Conservation (phyloP, 1,140 invertebrate genomes). For the Venturia canescens region DNA sequence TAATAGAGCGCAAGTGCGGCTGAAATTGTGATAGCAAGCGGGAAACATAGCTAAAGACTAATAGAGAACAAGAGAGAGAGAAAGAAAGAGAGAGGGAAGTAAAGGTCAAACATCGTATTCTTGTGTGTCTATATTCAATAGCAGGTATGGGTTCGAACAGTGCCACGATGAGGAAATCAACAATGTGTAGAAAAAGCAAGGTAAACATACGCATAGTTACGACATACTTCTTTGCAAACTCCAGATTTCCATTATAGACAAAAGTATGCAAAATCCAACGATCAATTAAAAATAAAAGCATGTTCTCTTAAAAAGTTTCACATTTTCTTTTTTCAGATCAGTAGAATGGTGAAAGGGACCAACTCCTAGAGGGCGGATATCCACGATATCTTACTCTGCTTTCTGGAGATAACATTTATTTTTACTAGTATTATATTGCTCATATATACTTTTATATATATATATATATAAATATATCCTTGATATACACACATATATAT, state of each 20-base stretch:
- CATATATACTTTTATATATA: not conserved
- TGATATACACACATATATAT: no score
- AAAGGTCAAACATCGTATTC: not conserved
- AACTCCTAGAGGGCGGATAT: constrained; percentile 54
- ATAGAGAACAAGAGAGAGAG: not conserved
- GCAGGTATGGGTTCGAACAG: constrained; percentile 54
- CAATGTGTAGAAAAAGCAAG: constrained; percentile 56
- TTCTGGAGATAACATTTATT: constrained; percentile 42
- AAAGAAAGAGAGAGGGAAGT: not conserved
- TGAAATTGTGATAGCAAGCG: no score
- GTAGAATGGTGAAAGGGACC: constrained; percentile 59
- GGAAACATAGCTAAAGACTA: not conserved
- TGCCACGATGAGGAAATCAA: constrained; percentile 48
- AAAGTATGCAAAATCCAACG: no score
- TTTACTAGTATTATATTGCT: constrained; percentile 33
- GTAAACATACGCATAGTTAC: constrained; percentile 47
- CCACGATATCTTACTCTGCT: constrained; percentile 9
- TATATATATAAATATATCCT: no score
- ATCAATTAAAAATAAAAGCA: not conserved
- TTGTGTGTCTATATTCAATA: not conserved
- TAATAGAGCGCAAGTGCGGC: not conserved
- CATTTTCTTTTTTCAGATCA: constrained; percentile 58
- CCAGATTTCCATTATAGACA: no score
- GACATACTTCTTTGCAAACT: not conserved
- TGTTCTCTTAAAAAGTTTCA: not conserved